Percentiles rank a stretch among this genome's conserved stretches.
Evolutionary conservation across 1,140 invertebrate genomes (phyloP).

Genomic region (Drosophila chauvacae): DNA sequence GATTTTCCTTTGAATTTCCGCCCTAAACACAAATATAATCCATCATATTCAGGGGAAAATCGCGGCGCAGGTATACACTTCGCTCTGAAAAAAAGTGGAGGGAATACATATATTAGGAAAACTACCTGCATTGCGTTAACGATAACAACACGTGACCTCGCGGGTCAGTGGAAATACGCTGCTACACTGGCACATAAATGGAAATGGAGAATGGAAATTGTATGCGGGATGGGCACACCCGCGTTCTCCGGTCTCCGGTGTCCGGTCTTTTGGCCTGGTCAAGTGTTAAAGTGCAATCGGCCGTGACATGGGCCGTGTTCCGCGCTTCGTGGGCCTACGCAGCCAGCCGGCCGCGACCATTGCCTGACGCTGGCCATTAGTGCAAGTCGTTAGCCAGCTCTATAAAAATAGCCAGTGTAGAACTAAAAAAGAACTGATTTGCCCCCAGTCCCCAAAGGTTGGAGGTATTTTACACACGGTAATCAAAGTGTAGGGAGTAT

Average conservation of each 20-base stretch:
- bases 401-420: constrained; percentile 47
- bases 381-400: constrained; percentile 65
- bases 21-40: constrained; percentile 61
- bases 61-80: constrained; percentile 58
- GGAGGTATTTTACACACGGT: not conserved
- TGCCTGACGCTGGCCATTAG: constrained; percentile 71
- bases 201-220: constrained; percentile 34
- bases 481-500: not conserved
- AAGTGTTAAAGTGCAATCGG: constrained; percentile 81
- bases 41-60: constrained; percentile 70
- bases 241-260: constrained; percentile 24
- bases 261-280: constrained; percentile 57
- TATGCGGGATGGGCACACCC: constrained; percentile 38
- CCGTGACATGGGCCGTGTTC: constrained; percentile 58
- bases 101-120: constrained; percentile 48
- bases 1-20: constrained; percentile 72
- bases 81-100: constrained; percentile 23
- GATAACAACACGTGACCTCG: constrained; percentile 74
- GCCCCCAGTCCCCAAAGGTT: constrained; percentile 32
- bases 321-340: constrained; percentile 38
- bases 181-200: constrained; percentile 17
- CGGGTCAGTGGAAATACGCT: constrained; percentile 35
- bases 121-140: constrained; percentile 69
- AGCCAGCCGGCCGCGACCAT: constrained; percentile 49
- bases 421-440: constrained; percentile 46